These are phyloP conservation scores for Tetragonisca angustula DNA, from an alignment of 2,888 invertebrate species.

Conservation along the genomic window DNA sequence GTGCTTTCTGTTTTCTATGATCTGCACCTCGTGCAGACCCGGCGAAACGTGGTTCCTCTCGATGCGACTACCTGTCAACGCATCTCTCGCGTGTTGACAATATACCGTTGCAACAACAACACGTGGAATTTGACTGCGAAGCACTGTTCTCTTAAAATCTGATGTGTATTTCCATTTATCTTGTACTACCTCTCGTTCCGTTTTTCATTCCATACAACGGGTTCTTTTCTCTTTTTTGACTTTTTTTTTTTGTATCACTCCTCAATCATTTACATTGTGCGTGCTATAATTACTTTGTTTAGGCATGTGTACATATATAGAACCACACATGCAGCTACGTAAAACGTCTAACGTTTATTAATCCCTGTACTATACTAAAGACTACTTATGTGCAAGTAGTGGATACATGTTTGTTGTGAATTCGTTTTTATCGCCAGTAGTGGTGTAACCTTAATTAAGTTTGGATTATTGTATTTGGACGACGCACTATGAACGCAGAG, in stretches of 20 bases:
- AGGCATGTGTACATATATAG: not conserved
- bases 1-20: slow-evolving; percentile 42
- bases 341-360: not conserved
- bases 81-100: slow-evolving; percentile 20
- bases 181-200: not conserved
- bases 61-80: slow-evolving; percentile 58
- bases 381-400: not conserved
- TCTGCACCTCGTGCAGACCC: slow-evolving; percentile 57
- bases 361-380: not conserved
- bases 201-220: not conserved
- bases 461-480: not conserved
- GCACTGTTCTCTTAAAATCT: not conserved
- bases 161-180: not conserved
- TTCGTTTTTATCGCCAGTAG: not conserved
- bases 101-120: slow-evolving; percentile 19
- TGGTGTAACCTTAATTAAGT: not conserved
- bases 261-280: not conserved
- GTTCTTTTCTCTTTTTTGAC: no score
- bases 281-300: not conserved
- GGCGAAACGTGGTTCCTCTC: slow-evolving; percentile 58
- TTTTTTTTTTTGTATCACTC: not conserved
- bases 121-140: slow-evolving; percentile 11
- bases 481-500: not conserved
- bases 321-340: not conserved
- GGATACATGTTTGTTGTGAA: slow-evolving; percentile 17